Percentiles rank a stretch among this genome's conserved stretches.
Evolutionary conservation across 2,888 invertebrate genomes (phyloP).

Genomic region (Autographa pulchrina): DNA sequence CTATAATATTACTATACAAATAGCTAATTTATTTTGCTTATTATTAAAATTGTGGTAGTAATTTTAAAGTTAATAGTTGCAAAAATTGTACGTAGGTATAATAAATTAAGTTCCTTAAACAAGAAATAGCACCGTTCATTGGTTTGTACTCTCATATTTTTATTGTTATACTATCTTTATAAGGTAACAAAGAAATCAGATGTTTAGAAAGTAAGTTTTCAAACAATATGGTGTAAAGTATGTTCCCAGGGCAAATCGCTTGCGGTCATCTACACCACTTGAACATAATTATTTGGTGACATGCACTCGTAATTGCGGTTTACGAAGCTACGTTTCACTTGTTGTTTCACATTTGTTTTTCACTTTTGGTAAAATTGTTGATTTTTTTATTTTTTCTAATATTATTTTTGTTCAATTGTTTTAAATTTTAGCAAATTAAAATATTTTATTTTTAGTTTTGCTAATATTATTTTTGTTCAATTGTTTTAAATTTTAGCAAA

Average conservation of each 20-base stretch:
- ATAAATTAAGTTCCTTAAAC: no score
- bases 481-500: not conserved
- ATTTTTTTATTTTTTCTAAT: no score
- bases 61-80: no score
- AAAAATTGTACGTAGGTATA: no score
- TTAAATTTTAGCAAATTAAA: no score
- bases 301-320: conserved; percentile 65
- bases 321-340: conserved; percentile 52
- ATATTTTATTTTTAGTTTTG: no score
- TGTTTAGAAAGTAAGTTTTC: conserved; percentile 41
- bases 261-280: conserved; percentile 63
- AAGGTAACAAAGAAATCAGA: conserved; percentile 46
- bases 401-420: not conserved
- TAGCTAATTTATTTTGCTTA: no score
- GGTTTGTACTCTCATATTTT: not conserved
- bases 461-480: not conserved
- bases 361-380: no score
- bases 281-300: conserved; percentile 75
- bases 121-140: not conserved
- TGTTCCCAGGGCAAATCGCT: conserved; percentile 56
- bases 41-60: no score
- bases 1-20: no score
- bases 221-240: conserved; percentile 54
- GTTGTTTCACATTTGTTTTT: not conserved
- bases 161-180: not conserved